Conservation (phyloP, 92 coral and sea anemone species). For the Phenganax subtilis region DNA sequence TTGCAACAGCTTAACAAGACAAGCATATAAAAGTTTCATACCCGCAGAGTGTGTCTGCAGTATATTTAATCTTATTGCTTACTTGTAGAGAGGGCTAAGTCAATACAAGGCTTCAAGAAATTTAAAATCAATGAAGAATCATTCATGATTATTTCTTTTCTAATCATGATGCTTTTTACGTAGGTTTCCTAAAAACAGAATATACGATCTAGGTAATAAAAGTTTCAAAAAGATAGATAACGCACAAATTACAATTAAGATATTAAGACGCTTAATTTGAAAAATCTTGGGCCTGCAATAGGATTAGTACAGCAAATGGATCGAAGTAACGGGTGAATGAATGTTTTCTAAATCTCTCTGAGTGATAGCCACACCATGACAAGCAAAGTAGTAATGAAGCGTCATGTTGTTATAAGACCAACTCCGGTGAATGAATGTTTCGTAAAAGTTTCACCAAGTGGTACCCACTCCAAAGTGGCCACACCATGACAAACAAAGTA, state of each 20-base stretch:
- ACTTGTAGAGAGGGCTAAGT: not conserved
- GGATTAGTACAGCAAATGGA: no score
- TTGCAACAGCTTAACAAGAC: not conserved
- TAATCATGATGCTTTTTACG: not conserved
- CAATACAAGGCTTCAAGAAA: slow-evolving; percentile 26
- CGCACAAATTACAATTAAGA: not conserved
- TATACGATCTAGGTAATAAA: not conserved
- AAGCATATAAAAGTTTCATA: not conserved
- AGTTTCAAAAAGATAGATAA: not conserved
- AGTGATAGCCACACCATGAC: no score
- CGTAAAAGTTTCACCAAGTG: no score
- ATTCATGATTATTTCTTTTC: not conserved
- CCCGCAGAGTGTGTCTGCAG: not conserved
- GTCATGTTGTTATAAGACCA: no score
- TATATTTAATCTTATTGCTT: not conserved
- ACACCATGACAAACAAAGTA: no score
- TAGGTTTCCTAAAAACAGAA: slow-evolving; percentile 16
- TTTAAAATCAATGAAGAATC: not conserved
- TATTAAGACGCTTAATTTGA: not conserved
- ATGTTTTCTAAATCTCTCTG: no score
- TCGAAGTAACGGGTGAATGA: no score
- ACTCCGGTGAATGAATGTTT: no score
- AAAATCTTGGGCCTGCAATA: no score
- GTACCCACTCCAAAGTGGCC: no score
- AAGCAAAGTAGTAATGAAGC: no score